Evolutionary conservation across 2,113 vertebrate species (phyloP).

Genomic region (Podarcis muralis): DNA sequence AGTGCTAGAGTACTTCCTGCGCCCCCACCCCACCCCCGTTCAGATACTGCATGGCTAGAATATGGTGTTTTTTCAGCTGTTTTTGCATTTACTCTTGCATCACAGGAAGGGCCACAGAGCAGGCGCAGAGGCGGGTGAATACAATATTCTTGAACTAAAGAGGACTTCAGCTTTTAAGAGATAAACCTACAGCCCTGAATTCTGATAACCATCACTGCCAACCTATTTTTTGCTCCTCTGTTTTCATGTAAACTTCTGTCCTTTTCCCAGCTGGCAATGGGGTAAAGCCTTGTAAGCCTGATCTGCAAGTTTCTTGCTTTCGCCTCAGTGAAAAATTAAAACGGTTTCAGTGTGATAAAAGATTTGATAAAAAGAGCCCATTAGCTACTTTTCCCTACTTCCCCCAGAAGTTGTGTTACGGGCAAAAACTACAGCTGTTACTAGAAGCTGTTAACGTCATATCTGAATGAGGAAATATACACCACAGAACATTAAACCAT

Average conservation of each 20-base stretch:
- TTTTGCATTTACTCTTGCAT: neutral
- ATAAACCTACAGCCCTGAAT: neutral
- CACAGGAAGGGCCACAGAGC: neutral
- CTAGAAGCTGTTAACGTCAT: constrained; percentile 79
- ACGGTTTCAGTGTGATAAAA: constrained; percentile 61
- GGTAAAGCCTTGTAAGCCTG: constrained; percentile 37
- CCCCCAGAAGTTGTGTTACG: constrained; percentile 74
- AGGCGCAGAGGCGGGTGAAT: neutral
- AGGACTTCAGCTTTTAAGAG: neutral
- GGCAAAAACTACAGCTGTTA: constrained; percentile 74
- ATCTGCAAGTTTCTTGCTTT: neutral
- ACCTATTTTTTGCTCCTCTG: neutral
- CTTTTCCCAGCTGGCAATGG: constrained; percentile 30
- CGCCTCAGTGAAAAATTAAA: constrained; percentile 45
- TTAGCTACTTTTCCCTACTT: constrained; percentile 75
- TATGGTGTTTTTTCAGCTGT: neutral
- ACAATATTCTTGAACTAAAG: neutral
- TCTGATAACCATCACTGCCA: neutral
- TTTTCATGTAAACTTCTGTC: neutral
- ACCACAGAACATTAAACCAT: constrained; percentile 90
- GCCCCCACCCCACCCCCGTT: neutral
- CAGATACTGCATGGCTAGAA: neutral
- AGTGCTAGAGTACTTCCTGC: neutral
- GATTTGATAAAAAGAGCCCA: constrained; percentile 76
- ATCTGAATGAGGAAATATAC: constrained; percentile 90